Evolutionary conservation across 2,888 invertebrate genomes (phyloP).

Genomic region (Sphaeridia pumilis): DNA sequence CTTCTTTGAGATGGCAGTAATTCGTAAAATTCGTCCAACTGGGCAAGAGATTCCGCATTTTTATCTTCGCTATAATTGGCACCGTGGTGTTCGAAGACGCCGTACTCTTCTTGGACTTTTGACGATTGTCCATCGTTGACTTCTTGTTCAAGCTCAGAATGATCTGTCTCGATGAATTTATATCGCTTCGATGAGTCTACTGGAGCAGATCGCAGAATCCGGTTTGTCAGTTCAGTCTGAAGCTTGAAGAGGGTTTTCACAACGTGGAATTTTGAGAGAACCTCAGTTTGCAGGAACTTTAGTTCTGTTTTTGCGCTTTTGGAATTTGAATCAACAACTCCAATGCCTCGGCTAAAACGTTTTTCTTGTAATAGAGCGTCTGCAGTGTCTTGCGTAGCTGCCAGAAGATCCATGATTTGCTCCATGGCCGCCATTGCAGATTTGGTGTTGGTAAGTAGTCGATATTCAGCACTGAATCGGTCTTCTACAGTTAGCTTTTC

Average conservation of each 20-base stretch:
- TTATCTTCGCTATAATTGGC: background rate
- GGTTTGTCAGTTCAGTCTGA: background rate
- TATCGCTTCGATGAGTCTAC: background rate
- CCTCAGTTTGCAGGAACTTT: background rate
- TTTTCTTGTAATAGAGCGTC: background rate
- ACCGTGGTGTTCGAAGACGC: background rate
- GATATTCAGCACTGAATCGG: conserved; percentile 6
- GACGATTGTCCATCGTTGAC: background rate
- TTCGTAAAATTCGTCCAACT: conserved; percentile 9
- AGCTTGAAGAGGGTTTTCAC: background rate
- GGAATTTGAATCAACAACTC: background rate
- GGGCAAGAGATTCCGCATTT: background rate
- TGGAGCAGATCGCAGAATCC: background rate
- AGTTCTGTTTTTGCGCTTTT: background rate
- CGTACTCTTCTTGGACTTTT: background rate
- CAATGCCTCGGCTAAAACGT: background rate
- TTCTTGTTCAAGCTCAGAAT: too few species aligned
- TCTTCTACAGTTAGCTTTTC: background rate
- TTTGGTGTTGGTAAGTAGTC: background rate
- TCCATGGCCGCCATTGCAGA: background rate
- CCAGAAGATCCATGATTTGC: background rate
- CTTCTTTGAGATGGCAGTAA: background rate
- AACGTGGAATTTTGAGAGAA: background rate
- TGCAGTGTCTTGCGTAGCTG: background rate
- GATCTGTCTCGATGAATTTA: too few species aligned